Conservation (phyloP, 2,113 vertebrate species). For the Paralichthys olivaceus region DNA sequence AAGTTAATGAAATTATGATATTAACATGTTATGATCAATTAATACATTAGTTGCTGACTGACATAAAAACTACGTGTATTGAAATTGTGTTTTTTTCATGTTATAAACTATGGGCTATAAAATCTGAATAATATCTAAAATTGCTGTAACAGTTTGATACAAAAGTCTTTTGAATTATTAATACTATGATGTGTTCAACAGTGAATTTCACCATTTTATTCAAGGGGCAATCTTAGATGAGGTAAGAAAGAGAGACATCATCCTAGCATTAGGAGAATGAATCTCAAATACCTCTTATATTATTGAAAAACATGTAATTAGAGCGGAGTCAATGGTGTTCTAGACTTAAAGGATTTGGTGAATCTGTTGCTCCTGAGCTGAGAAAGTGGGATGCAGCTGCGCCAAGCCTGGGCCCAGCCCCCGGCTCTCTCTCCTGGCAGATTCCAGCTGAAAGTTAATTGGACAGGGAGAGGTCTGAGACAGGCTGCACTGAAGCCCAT, state of each 20-base stretch:
- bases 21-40: background rate
- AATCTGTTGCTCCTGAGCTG: conserved; percentile 74
- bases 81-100: background rate
- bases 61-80: background rate
- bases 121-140: background rate
- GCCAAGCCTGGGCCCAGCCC: conserved; percentile 56
- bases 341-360: conserved; percentile 75
- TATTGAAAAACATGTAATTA: conserved; percentile 70
- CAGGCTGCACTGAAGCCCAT: conserved; percentile 83
- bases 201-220: background rate
- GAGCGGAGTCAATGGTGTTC: conserved; percentile 69
- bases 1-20: background rate
- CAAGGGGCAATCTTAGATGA: background rate
- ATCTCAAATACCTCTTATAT: conserved; percentile 48
- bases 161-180: background rate
- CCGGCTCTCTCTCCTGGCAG: conserved; percentile 71
- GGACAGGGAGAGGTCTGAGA: conserved; percentile 84
- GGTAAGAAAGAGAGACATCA: background rate
- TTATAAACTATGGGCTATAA: too few species aligned
- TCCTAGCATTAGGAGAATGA: conserved; percentile 24
- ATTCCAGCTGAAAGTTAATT: conserved; percentile 86
- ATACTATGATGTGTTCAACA: background rate
- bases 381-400: conserved; percentile 60
- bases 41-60: background rate
- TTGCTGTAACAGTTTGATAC: background rate